These are phyloP conservation scores for Tragelaphus buxtoni DNA, from an alignment of 2,113 vertebrate species.

Conservation along the genomic window DNA sequence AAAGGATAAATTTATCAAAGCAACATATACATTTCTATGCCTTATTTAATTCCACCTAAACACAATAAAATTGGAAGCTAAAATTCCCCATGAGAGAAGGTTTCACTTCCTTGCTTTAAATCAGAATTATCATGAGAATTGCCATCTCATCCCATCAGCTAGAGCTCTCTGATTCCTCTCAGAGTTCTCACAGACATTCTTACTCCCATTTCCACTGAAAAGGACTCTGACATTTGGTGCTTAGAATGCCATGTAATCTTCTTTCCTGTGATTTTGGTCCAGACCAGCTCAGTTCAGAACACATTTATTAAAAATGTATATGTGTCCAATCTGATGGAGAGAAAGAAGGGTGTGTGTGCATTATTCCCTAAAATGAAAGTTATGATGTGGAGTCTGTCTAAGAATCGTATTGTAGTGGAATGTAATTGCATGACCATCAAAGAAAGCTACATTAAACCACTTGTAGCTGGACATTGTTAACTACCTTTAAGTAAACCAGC, in stretches of 20 bases:
- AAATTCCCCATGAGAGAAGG: not conserved
- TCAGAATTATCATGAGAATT: not conserved
- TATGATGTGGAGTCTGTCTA: not conserved
- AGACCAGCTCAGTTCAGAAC: not conserved
- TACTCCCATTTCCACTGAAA: not conserved
- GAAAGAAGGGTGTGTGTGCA: not conserved
- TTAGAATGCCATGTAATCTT: not conserved
- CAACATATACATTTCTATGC: rapidly evolving
- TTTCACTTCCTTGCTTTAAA: not conserved
- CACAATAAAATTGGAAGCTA: not conserved
- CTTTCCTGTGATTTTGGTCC: slow-evolving; percentile 1
- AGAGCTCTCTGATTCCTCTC: not conserved
- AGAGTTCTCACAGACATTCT: not conserved
- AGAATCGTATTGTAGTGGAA: not conserved
- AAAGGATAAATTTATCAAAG: not conserved
- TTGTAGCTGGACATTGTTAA: not conserved
- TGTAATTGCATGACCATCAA: not conserved
- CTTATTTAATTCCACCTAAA: not conserved
- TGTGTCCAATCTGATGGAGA: not conserved
- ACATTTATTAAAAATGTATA: not conserved
- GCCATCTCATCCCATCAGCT: rapidly evolving
- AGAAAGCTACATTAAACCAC: not conserved
- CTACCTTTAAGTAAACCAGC: not conserved
- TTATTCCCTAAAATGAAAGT: not conserved
- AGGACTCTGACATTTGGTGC: not conserved